phyloP scores from a whole-genome alignment of 2,888 invertebrate species.

The Thelaira solivaga region DNA sequence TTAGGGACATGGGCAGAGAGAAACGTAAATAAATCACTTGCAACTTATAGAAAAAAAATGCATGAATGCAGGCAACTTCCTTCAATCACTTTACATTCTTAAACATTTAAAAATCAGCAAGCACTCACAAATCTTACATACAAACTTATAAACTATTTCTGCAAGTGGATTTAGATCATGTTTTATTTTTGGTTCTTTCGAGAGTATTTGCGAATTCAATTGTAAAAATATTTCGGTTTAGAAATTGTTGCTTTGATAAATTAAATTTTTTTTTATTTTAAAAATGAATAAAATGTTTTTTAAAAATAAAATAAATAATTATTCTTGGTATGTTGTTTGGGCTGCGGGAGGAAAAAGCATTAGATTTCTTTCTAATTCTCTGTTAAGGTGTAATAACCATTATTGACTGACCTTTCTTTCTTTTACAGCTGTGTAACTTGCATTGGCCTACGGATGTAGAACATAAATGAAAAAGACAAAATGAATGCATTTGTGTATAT shows the following conservation, averaged over 20 bases:
- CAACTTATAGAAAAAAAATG: background rate
- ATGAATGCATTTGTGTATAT: background rate
- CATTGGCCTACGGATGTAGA: background rate
- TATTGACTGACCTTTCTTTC: too few species aligned
- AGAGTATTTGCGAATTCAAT: background rate
- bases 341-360: too few species aligned
- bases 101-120: background rate
- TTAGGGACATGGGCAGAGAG: background rate
- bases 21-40: background rate
- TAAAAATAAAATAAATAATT: background rate
- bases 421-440: background rate
- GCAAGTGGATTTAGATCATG: background rate
- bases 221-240: slow-evolving; percentile 2
- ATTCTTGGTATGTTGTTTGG: too few species aligned
- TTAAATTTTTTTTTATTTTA: background rate
- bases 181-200: background rate
- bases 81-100: slow-evolving; percentile 17
- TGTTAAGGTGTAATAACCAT: too few species aligned
- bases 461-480: too few species aligned
- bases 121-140: background rate
- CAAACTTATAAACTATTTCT: background rate
- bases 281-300: background rate
- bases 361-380: too few species aligned
- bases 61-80: slow-evolving; percentile 2
- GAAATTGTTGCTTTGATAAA: background rate